phyloP scores from a whole-genome alignment of 2,888 invertebrate species.

The Drosophila cognata region DNA sequence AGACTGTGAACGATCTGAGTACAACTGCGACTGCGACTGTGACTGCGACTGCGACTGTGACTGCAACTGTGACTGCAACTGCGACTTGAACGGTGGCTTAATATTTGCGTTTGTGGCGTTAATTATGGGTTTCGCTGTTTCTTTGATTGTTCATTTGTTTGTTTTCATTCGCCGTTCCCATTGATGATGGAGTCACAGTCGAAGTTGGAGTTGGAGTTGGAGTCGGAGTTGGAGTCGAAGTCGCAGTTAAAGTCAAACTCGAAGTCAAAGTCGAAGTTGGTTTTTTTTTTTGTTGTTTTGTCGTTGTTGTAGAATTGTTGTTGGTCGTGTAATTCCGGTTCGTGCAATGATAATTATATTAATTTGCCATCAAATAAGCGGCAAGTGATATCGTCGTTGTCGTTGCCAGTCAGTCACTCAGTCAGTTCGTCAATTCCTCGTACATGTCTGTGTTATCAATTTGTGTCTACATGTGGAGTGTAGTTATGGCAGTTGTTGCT shows the following conservation, averaged over 20 bases:
- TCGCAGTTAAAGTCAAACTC: neutral
- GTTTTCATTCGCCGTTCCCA: constrained; percentile 39
- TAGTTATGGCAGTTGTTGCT: constrained; percentile 34
- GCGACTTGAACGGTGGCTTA: constrained; percentile 56
- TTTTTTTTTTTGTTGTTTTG: constrained; percentile 13
- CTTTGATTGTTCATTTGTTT: constrained; percentile 79
- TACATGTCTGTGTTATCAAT: constrained; percentile 67
- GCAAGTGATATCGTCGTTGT: constrained; percentile 63
- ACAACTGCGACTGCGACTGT: neutral
- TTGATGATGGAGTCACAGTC: constrained; percentile 40
- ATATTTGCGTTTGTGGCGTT: constrained; percentile 81
- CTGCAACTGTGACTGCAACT: constrained; percentile 2
- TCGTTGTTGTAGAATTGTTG: constrained; percentile 60
- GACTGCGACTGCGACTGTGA: neutral
- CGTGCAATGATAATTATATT: constrained; percentile 81
- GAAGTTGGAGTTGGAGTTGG: neutral
- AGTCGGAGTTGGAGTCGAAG: neutral
- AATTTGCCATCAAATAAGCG: constrained; percentile 78
- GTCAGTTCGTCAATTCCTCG: constrained; percentile 35
- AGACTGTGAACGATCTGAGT: constrained; percentile 12
- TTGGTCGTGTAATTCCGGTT: constrained; percentile 77
- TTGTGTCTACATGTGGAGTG: constrained; percentile 29
- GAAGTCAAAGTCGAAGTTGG: neutral
- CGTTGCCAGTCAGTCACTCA: constrained; percentile 25
- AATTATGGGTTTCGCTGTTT: constrained; percentile 75